Base-by-base conservation (phyloP, 1,140 invertebrate genomes). In the Drosophila quadrilineata region DNA sequence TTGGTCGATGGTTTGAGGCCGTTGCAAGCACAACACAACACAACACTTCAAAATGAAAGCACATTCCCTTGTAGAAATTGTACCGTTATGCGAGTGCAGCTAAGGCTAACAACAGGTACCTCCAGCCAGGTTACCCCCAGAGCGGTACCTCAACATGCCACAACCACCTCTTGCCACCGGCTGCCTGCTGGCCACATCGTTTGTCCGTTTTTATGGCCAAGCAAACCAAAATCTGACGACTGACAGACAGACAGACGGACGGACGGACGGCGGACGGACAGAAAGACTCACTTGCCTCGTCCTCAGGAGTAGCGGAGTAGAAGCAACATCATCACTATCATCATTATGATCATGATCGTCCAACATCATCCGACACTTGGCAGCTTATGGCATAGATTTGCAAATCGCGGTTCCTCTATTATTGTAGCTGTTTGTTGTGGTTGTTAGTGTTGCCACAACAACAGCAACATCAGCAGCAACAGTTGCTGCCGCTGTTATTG, bases 41-140 rank as follows among this genome's bases (percentile, higher is more conserved):
- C 76, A 85, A 84, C 79, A 84, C 79, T 85, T 84, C 79, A 86
- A 85, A 85, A 85, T 85, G 80, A 85, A 85, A 85, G 79, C 79
- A 86, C 80, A 85, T 85, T 85, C 80, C 79, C 79, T 85, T 85
- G 79, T 79, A 85, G 79, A 85, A 79, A 85, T 80, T 85, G 69
- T 85, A 85, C 79, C 79, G 79, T 85, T 85, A 84, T 53, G 54
- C 60, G 60, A 53, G 26, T 29, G n/a, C n/a, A 45, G 28, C 22
- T 45, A 62, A 53, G 52, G 52, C 52, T 26, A 54, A 38, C 53
- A 45, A 48, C 62, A 46, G 62, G 45, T 66, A 66, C 46, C 52
- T 41, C 35, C 58, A 56, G 29, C 38, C 33, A n/a, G n/a, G n/a
- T n/a, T n/a, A n/a, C n/a, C n/a, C n/a, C n/a, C n/a, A n/a, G n/a